Percentiles rank a stretch among this genome's conserved stretches.
These are phyloP conservation scores for Eupithecia vulgata DNA, from an alignment of 2,888 invertebrate species.

Conservation along the genomic window DNA sequence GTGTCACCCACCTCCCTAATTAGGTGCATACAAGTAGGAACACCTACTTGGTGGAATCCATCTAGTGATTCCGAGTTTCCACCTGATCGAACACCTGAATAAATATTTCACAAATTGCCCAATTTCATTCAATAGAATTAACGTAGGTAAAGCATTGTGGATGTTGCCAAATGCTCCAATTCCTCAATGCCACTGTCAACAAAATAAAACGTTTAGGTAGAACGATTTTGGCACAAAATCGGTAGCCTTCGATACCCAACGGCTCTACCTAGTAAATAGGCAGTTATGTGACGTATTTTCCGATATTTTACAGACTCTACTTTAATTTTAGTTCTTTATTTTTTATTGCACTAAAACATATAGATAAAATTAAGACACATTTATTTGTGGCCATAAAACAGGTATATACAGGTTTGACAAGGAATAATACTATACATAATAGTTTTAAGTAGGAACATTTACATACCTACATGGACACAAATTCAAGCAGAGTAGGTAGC, in stretches of 20 bases:
- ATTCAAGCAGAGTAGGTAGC: too few relatives aligned
- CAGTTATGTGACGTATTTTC: neutral
- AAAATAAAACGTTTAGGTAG: constrained; percentile 50
- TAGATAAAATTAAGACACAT: too few relatives aligned
- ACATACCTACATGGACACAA: too few relatives aligned
- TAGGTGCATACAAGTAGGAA: neutral
- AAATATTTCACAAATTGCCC: constrained; percentile 45
- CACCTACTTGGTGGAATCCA: neutral
- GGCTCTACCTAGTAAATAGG: neutral
- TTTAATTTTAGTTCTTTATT: neutral
- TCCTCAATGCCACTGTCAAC: constrained; percentile 60
- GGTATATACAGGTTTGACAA: too few relatives aligned
- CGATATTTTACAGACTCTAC: neutral
- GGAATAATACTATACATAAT: too few relatives aligned
- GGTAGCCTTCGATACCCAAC: neutral
- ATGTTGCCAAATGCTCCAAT: constrained; percentile 49
- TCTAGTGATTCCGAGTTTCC: constrained; percentile 28
- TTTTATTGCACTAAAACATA: neutral
- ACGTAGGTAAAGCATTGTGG: constrained; percentile 27
- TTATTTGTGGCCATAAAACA: too few relatives aligned
- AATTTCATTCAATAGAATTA: constrained; percentile 47
- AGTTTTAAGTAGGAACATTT: too few relatives aligned
- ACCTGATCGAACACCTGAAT: constrained; percentile 39
- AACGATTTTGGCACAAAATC: constrained; percentile 26
- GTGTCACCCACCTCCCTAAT: neutral